Evolutionary conservation across 2,113 vertebrate species (phyloP), one percentile per base, ranked within the genome.

Genomic region (Pomatostomus ruficeps): DNA sequence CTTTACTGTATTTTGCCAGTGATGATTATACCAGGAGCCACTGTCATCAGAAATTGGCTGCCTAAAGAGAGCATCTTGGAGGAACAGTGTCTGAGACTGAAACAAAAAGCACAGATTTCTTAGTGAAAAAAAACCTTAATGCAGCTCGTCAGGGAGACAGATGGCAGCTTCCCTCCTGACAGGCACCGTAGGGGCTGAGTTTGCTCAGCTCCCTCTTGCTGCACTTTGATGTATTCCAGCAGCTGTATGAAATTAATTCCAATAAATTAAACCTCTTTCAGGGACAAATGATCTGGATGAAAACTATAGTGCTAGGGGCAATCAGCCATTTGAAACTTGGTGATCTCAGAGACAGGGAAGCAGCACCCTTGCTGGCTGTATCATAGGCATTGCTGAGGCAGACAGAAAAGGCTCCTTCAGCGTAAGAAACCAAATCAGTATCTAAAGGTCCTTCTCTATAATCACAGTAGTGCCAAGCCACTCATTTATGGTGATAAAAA

Each of bases 211-310:
- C 43, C 48, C 70, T 95, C 92, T 62, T 18, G 0, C 66, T 87
- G 80, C 70, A 80, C 79, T 96, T 93, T 74, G 91, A 88, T 92
- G 72, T 93, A 85, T 93, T 96, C 79, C 75, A 95, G 82, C 93
- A 96, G 94, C 93, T 95, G 89, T 90, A 94, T 88, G 85, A 95
- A 96, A 96, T 96, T 93, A 94, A 88, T 96, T 96, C 94, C 75
- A 82, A 96, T 90, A 95, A 95, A 94, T 95, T 96, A 96, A 93
- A 91, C 55, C 36, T 92, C 91, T 94, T 91, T 81, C 75, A 67
- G 45, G 52, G 66, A 93, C 82, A 94, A 95, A 88, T 17, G 58
- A 86, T 85, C 75, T 3, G 5, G 57, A 95, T 87, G 70, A 96
- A 96, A 95, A 70, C 73, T 65, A 66, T 7, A 70, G 49, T 3